Evolutionary conservation across 2,797 vertebrate genomes (phyloP).

Genomic region (Rousettus madagascariensis): DNA sequence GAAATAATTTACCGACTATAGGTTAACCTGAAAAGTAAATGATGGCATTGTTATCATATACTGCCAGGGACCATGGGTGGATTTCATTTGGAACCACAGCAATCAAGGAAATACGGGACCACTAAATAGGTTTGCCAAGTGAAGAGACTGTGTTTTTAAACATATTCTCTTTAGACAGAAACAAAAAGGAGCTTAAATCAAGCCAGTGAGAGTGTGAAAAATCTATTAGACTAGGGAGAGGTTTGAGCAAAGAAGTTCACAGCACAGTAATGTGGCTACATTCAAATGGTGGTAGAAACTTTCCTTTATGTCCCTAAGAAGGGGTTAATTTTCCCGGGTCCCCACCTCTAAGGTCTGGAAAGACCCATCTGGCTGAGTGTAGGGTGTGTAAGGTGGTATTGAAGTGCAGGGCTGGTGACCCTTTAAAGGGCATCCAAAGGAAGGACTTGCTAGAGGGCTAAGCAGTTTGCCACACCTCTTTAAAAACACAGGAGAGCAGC

Average conservation of each 20-base stretch:
- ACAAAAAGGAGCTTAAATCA: conserved; percentile 30
- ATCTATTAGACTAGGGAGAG: not conserved
- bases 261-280: rapidly evolving
- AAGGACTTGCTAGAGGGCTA: conserved; percentile 47
- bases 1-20: not conserved
- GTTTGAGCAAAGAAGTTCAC: not conserved
- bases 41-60: not conserved
- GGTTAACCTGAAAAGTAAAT: not conserved
- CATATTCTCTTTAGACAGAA: conserved; percentile 5
- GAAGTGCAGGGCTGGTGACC: not conserved
- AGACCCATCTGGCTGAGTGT: not conserved
- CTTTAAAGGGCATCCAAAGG: not conserved
- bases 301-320: not conserved
- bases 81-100: conserved; percentile 27
- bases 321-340: not conserved
- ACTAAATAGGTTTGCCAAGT: not conserved
- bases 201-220: not conserved
- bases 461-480: conserved; percentile 72
- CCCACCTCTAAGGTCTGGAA: not conserved
- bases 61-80: not conserved
- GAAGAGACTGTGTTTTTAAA: conserved; percentile 24
- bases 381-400: not conserved
- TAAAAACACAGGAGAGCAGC: conserved; percentile 41
- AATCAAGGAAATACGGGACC: not conserved
- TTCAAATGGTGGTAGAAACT: not conserved